Base-by-base conservation (phyloP, 1,140 invertebrate genomes). In the Heliothis subflexa region DNA sequence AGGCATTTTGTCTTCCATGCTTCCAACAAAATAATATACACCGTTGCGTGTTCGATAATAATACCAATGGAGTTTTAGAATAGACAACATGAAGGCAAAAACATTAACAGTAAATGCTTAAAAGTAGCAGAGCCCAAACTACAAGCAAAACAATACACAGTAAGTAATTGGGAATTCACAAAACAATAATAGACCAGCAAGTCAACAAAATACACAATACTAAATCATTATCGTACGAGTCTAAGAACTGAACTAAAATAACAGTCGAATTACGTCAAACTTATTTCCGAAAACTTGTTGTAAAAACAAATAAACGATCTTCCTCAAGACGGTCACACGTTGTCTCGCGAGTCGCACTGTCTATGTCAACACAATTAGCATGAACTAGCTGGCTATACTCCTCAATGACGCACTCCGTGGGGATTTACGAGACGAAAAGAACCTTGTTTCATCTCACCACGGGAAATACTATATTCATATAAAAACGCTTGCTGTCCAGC, bases 341-440 rank as follows among this genome's bases (percentile, higher is more conserved):
- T 28, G 21, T 59, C 40, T 66, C 21, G 21, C 21, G 28, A 21
- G 62, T 28, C 45, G 47, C 18, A 10, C n/a, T 16, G 62, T 66
- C 62, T 70, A 52, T 52, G 28, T 55, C 10, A 71, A 71, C 50
- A 71, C 9, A 71, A 33, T 71, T 54, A 71, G 28, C 28, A 18
- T 33, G 50, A 71, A 55, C 66, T 52, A 12, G n/a, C 68, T 16
- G 4, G 16, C 21, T 16, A 47, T 52, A 50, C 3, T 47, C 18
- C n/a, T 54, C 9, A 25, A 0, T 79, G 78, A 79, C 78, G 68
- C 61, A 79, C 73, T 71, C 59, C 14, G 59, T n/a, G 78, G 81
- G 81, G 78, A 79, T 82, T 82, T 82, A 79, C 81, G 73, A 73
- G 57, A 59, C 18, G 16, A 72, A 71, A 66, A 76, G 21, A 72